Evolutionary conservation across 1,140 invertebrate species (phyloP), one percentile per base, ranked within the genome.

Genomic region (Meloidogyne chitwoodi): DNA sequence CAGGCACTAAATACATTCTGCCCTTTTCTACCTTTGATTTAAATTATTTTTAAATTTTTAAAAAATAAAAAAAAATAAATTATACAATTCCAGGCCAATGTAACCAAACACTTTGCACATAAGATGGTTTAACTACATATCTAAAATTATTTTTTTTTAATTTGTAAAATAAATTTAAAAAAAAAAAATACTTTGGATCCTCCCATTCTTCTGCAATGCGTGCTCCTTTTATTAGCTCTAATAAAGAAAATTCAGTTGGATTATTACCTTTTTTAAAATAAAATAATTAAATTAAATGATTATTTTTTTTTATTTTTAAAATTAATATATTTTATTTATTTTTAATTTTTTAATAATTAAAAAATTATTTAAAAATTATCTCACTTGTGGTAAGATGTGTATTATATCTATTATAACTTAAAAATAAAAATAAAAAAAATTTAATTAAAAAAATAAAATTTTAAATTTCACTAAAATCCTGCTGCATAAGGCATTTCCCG

Each of bases 51-150:
- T 56, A 56, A 56, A 56, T 5, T n/a, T n/a, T n/a, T n/a, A 56
- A 8, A 56, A 56, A n/a, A n/a, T n/a, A 8, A n/a, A n/a, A 56
- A n/a, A 8, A n/a, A 56, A 22, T 8, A 56, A 56, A n/a, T 6
- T 22, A n/a, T n/a, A 81, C 62, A 72, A 81, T 81, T 22, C 80
- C 80, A 10, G 80, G 80, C 80, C 80, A 81, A 64, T 81, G 79
- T 5, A 80, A 22, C 79, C 79, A 80, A 67, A 80, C 79, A 34
- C 80, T 80, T 65, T 80, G 80, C 24, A 80, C 79, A 48, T 67
- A 24, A 16, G 12, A 24, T 26, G 79, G 79, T 61, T 61, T 79
- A 19, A 80, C 79, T 27, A 80, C 79, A 73, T 80, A 79, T 26
- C 48, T 56, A 5, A 27, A n/a, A 27, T 19, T 27, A 34, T n/a